Base-by-base conservation (phyloP, 2,888 invertebrate species). In the Syrista parreyssii region DNA sequence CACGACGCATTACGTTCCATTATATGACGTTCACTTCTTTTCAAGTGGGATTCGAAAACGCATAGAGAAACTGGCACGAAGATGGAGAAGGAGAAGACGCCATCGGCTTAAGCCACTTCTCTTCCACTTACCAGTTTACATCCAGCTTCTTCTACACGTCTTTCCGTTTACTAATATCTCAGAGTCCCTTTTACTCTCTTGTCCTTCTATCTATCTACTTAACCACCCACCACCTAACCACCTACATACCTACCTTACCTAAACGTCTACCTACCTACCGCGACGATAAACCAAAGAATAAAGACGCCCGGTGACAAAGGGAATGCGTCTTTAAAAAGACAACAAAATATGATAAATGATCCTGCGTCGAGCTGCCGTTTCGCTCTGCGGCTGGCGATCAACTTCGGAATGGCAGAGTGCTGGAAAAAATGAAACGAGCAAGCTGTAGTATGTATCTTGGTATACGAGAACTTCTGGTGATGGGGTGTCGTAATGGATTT, bases 281-380 rank as follows among this genome's bases (percentile, higher is more conserved):
- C 89, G 82, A 84, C 77, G 89, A 79, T 86, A 82, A 82, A 82
- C 82, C 84, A 80, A 78, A 81, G 87, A 86, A 88, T 86, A 88
- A 88, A 87, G 85, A 84, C 85, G 83, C 81, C 78, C 75, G 84
- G 82, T 87, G 88, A 89, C 89, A 87, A 88, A 88, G 85, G 87
- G 83, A 86, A 83, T 82, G 81, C 84, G 86, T 86, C 86, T 87
- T 80, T 86, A 84, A 84, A 87, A 87, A 86, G 85, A 86, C 88
- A 86, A 85, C 86, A 84, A 85, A 86, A 86, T 84, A 86, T 90
- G 90, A 90, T 89, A 89, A 90, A 91, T 89, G 89, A 87, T 85
- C 82, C 72, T 15, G 32, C 78, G 77, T 74, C 79, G 77, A 78
- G 78, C 78, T 72, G 80, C 79, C 79, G 77, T 79, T 79, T 76